A percentile compares a stretch with the other conserved stretches of the same genome.
Evolutionary conservation across 2,113 vertebrate species (phyloP).

Genomic region (Caranx melampygus): DNA sequence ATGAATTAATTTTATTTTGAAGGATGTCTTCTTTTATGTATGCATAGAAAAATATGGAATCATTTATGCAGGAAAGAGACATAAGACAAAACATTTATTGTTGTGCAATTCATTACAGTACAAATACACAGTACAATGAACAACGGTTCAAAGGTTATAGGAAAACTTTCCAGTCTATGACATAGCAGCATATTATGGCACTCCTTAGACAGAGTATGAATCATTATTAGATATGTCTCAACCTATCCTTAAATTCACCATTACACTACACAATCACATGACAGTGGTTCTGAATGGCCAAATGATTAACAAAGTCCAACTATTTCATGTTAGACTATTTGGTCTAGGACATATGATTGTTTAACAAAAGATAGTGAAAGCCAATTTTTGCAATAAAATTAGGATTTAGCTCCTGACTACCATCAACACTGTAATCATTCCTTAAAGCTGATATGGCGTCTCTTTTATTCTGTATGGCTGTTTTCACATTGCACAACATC

Average conservation of each 20-base stretch:
- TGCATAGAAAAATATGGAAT: background rate
- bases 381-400: slow-evolving; percentile 45
- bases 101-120: slow-evolving; percentile 81
- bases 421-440: slow-evolving; percentile 66
- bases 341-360: slow-evolving; percentile 66
- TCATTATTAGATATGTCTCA: slow-evolving; percentile 63
- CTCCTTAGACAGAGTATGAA: slow-evolving; percentile 67
- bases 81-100: slow-evolving; percentile 74
- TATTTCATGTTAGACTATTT: slow-evolving; percentile 57
- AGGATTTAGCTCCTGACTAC: slow-evolving; percentile 36
- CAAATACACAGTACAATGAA: slow-evolving; percentile 66
- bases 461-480: slow-evolving; percentile 53
- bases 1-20: background rate
- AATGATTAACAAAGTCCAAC: slow-evolving; percentile 54
- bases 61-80: slow-evolving; percentile 7
- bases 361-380: slow-evolving; percentile 49
- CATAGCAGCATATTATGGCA: slow-evolving; percentile 82
- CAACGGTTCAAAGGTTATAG: slow-evolving; percentile 67
- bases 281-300: slow-evolving; percentile 62
- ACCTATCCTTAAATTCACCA: slow-evolving; percentile 46
- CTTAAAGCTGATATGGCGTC: slow-evolving; percentile 72
- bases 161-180: slow-evolving; percentile 77
- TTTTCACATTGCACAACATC: slow-evolving; percentile 72
- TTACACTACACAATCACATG: slow-evolving; percentile 66
- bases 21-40: background rate